Evolutionary conservation across 2,888 invertebrate genomes (phyloP), one percentile per base, ranked within the genome.

Genomic region (Lithophane semibrunnea): DNA sequence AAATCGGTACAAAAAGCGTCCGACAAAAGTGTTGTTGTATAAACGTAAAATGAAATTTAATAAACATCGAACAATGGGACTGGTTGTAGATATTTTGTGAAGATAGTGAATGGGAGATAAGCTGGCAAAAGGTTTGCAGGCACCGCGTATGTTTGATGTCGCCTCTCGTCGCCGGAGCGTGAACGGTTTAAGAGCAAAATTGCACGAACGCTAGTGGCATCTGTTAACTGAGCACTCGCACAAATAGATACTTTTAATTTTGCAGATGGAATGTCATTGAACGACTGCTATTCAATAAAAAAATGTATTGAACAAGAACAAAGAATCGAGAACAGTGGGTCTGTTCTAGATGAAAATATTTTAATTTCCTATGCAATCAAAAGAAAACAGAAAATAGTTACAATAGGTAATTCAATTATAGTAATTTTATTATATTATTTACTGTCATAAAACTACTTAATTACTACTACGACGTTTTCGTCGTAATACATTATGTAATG

Each of bases 11-110:
- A 96, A 96, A 96, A 96, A 95, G 92, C 91, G 87, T 90, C 94
- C 95, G 95, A 96, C 96, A 96, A 96, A 95, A 96, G 96, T 96
- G 96, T 96, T 96, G 96, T 96, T 95, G 95, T 95, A 96, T 94
- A 93, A 95, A 96, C 94, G 93, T 96, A 96, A 96, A 96, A 96
- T 96, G 95, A 96, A 96, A 95, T 96, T 96, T 96, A 96, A 96
- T 96, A 96, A 96, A 96, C 95, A 95, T 92, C 88, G 91, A 90
- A 96, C 96, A 96, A 96, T 96, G 87, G 93, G 88, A 88, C 85
- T 89, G 92, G 91, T 93, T 94, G 95, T 94, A 94, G 95, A 96
- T 95, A 93, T 94, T 94, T 94, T 93, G 93, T 91, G 91, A 91
- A 94, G 96, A 96, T 96, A 94, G 95, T 95, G 95, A 95, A 96